Conservation (phyloP, 2,888 invertebrate species). For the Cephus runcator region DNA sequence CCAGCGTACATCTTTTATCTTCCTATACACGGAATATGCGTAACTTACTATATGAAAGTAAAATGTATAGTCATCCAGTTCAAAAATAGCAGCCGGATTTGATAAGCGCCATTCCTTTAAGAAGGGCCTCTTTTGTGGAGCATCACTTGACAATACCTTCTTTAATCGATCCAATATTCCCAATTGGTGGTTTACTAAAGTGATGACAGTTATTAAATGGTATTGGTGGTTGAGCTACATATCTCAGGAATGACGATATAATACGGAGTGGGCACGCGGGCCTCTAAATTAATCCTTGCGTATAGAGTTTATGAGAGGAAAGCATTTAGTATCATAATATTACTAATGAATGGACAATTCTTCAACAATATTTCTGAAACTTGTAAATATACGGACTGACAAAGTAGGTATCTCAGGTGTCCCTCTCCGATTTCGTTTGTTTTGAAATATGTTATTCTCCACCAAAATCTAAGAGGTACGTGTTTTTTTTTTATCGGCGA, state of each 20-base stretch:
- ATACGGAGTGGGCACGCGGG: not conserved
- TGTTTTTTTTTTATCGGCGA: too few relatives aligned
- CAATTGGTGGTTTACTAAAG: not conserved
- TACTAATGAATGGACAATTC: not conserved
- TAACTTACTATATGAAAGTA: not conserved
- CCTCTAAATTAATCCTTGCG: not conserved
- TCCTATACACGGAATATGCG: not conserved
- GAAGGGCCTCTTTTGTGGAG: not conserved
- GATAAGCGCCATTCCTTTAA: not conserved
- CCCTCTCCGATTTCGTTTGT: too few relatives aligned
- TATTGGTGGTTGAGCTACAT: not conserved
- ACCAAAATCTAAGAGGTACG: too few relatives aligned
- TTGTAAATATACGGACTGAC: not conserved
- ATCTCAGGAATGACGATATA: not conserved
- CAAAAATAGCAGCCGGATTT: not conserved
- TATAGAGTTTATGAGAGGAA: not conserved
- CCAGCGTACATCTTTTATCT: not conserved
- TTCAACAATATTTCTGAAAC: not conserved
- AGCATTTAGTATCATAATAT: not conserved
- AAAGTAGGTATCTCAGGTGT: too few relatives aligned
- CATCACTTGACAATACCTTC: not conserved
- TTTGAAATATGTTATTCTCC: too few relatives aligned
- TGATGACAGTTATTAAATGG: not conserved
- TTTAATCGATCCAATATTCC: not conserved
- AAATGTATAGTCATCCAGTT: not conserved